phyloP scores from a whole-genome alignment of 2,888 invertebrate species.

The Andrena camellia region DNA sequence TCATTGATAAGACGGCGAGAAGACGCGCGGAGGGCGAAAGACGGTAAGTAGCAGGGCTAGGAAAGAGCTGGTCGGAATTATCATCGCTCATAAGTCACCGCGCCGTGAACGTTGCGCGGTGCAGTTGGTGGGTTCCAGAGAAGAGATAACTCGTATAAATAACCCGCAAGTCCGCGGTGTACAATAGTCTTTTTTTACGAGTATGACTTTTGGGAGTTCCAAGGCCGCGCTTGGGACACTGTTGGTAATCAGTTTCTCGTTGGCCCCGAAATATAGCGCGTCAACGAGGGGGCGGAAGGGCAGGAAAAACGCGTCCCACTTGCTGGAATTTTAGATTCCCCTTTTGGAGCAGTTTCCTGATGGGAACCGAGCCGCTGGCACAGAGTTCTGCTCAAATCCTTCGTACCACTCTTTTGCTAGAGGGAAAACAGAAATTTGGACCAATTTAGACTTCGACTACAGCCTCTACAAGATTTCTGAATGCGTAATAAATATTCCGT shows the following conservation, averaged over 20 bases:
- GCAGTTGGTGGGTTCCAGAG: conserved; percentile 66
- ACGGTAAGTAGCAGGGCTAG: conserved; percentile 5
- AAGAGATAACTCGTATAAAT: conserved; percentile 75
- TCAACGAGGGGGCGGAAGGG: neutral
- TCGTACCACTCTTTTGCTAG: neutral
- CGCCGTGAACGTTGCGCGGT: conserved; percentile 61
- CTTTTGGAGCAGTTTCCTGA: neutral
- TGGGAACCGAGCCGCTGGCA: neutral
- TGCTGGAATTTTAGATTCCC: conserved; percentile 42
- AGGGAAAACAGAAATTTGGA: neutral
- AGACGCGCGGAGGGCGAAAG: neutral
- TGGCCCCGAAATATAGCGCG: conserved; percentile 65
- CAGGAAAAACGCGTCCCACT: conserved; percentile 15
- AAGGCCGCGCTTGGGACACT: conserved; percentile 72
- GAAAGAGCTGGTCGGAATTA: conserved; percentile 62
- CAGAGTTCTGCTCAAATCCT: neutral
- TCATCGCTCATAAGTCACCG: conserved; percentile 73
- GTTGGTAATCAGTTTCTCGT: conserved; percentile 74
- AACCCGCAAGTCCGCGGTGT: conserved; percentile 75
- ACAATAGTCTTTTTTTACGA: conserved; percentile 74
- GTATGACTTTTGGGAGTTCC: conserved; percentile 75
- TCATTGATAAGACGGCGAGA: conserved; percentile 60
- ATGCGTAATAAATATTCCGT: too few relatives aligned
- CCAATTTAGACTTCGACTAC: neutral
- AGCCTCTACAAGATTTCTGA: too few relatives aligned